Evolutionary conservation across 37 sponge, comb jelly and placozoan genomes (phyloP).

Genomic region (Chondrilla cf. caribensis): DNA sequence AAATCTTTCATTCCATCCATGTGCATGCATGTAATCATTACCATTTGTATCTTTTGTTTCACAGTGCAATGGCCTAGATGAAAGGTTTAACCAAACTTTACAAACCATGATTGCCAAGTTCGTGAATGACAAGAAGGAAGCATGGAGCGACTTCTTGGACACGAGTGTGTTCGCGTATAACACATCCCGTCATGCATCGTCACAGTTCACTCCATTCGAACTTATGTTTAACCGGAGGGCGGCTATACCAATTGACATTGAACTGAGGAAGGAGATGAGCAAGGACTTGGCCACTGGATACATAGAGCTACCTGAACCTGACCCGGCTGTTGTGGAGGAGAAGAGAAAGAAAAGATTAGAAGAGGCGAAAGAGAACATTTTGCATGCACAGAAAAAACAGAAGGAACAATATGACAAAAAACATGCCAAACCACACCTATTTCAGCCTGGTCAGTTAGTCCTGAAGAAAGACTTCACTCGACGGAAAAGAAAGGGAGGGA

Average conservation of each 20-base stretch:
- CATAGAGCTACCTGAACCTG: neutral
- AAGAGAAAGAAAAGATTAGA: conserved; percentile 20
- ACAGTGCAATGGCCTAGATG: conserved; percentile 68
- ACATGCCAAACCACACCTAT: conserved; percentile 41
- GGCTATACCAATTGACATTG: conserved; percentile 59
- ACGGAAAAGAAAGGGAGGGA: conserved; percentile 60
- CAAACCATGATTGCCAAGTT: conserved; percentile 71
- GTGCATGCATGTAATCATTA: neutral
- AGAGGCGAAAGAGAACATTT: conserved; percentile 63
- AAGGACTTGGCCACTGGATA: conserved; percentile 19
- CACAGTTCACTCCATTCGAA: conserved; percentile 62
- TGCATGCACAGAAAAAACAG: conserved; percentile 64
- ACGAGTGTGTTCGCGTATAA: conserved; percentile 77
- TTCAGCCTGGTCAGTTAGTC: conserved; percentile 31
- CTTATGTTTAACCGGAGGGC: conserved; percentile 67
- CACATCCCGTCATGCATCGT: conserved; percentile 64
- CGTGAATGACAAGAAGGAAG: conserved; percentile 36
- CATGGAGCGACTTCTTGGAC: conserved; percentile 47
- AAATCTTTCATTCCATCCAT: neutral
- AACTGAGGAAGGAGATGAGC: conserved; percentile 20
- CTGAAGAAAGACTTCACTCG: conserved; percentile 62
- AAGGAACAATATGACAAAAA: conserved; percentile 63
- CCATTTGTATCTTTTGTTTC: neutral
- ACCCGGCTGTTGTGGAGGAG: neutral
- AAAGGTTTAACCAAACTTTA: conserved; percentile 63